These are phyloP conservation scores for Carassius carassius DNA, from an alignment of 2,113 vertebrate genomes.

Conservation along the genomic window DNA sequence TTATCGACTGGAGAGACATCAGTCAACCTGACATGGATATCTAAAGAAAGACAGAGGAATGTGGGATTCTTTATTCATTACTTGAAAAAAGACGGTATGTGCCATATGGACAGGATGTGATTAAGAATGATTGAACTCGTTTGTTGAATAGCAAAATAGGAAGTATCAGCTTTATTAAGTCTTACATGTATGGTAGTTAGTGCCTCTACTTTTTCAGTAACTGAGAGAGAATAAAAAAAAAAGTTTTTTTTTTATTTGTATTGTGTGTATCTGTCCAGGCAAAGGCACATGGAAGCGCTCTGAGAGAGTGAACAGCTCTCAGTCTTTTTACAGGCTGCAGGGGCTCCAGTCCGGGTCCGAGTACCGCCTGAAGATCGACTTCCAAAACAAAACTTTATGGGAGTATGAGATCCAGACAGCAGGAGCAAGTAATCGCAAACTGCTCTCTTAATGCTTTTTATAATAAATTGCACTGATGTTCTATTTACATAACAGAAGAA, in stretches of 20 bases:
- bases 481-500: neutral
- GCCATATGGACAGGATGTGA: neutral
- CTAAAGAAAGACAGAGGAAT: slow-evolving; percentile 79
- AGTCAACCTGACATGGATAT: slow-evolving; percentile 81
- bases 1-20: slow-evolving; percentile 73
- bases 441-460: neutral
- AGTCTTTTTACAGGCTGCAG: slow-evolving; percentile 77
- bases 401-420: slow-evolving; percentile 62
- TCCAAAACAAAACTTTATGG: slow-evolving; percentile 68
- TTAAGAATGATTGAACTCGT: neutral
- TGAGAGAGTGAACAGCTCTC: slow-evolving; percentile 74
- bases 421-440: slow-evolving; percentile 70
- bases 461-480: slow-evolving; percentile 1
- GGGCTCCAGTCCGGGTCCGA: slow-evolving; percentile 76
- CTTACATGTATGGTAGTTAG: neutral
- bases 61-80: slow-evolving; percentile 78
- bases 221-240: neutral
- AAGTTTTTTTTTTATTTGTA: too few relatives aligned
- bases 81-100: slow-evolving; percentile 70
- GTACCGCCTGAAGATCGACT: slow-evolving; percentile 75
- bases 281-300: slow-evolving; percentile 54
- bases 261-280: slow-evolving; percentile 15
- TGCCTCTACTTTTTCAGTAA: neutral
- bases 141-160: neutral
- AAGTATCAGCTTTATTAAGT: neutral